A percentile compares a stretch with the other conserved stretches of the same genome.
Evolutionary conservation across 2,113 vertebrate genomes (phyloP).

Genomic region (Anser brachyrhynchus): DNA sequence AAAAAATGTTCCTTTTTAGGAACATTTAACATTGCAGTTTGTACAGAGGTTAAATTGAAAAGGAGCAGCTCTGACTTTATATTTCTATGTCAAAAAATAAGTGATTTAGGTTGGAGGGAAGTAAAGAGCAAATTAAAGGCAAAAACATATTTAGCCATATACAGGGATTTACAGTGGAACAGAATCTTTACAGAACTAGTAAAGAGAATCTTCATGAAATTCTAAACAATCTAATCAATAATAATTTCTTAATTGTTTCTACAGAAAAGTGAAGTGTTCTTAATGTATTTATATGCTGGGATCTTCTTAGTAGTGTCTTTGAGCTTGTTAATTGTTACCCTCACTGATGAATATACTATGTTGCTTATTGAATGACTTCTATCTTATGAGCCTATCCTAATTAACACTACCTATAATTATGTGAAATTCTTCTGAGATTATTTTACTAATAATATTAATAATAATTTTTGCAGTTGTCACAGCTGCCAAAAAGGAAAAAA

Average conservation of each 20-base stretch:
- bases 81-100: background rate
- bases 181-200: background rate
- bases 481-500: background rate
- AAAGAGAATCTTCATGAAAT: background rate
- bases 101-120: background rate
- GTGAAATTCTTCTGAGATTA: background rate
- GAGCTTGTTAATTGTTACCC: background rate
- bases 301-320: background rate
- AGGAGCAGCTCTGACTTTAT: background rate
- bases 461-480: background rate
- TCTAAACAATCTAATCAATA: background rate
- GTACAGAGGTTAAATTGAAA: background rate
- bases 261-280: background rate
- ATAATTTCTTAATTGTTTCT: background rate
- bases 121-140: background rate
- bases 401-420: background rate
- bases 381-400: background rate
- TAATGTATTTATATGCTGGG: background rate
- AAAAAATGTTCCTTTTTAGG: background rate
- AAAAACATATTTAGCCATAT: background rate
- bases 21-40: background rate
- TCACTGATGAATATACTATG: background rate
- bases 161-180: background rate
- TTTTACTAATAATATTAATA: background rate
- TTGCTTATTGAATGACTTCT: background rate